Percentiles rank a stretch among this genome's conserved stretches.
These are phyloP conservation scores for Riparia riparia DNA, from an alignment of 2,113 vertebrate species.

Conservation along the genomic window DNA sequence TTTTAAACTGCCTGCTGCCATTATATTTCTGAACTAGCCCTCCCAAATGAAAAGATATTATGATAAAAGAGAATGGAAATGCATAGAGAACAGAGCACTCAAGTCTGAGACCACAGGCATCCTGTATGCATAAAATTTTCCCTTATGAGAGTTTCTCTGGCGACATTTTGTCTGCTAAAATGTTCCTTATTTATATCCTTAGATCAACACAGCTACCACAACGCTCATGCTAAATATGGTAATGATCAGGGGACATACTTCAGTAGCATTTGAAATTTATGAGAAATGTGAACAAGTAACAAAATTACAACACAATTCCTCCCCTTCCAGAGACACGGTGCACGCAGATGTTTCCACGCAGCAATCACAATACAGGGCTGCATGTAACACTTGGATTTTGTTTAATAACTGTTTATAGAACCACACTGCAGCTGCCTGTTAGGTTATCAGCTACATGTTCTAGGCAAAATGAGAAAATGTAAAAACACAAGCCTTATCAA, in stretches of 20 bases:
- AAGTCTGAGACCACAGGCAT: background rate
- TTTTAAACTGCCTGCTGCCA: background rate
- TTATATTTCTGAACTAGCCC: background rate
- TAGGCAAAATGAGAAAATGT: background rate
- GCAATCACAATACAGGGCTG: background rate
- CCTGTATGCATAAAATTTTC: background rate
- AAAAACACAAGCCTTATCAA: background rate
- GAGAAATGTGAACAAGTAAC: background rate
- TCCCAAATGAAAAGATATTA: background rate
- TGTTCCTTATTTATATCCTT: background rate
- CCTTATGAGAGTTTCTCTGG: background rate
- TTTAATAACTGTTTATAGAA: background rate
- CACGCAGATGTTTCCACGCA: background rate
- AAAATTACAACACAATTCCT: background rate
- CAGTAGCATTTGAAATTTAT: background rate
- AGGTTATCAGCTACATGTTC: background rate
- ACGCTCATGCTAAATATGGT: background rate
- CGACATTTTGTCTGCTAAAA: background rate
- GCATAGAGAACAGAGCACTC: background rate
- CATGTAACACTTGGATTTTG: background rate
- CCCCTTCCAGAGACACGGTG: background rate
- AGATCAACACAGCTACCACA: background rate
- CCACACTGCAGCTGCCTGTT: background rate
- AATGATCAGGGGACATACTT: background rate
- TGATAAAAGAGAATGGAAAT: background rate